Base-by-base conservation (phyloP, 2,113 vertebrate species). In the Sarotherodon lohbergeri region DNA sequence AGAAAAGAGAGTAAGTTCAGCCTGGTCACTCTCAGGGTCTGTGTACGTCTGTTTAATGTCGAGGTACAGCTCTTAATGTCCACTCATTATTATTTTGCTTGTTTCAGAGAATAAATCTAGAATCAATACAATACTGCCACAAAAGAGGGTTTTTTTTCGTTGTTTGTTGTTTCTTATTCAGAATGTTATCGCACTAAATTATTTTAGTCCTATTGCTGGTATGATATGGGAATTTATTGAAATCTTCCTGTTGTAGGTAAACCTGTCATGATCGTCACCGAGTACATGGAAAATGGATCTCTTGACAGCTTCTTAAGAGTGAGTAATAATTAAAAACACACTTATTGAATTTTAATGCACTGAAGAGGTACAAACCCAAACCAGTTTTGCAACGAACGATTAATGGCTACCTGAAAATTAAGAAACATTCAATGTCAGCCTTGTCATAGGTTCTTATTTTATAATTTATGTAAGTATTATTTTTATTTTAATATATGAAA, bases 261-360 rank as follows among this genome's bases (percentile, higher is more conserved):
- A 88, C 95, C 95, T 1, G 95, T 96, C 85, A 96, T 96, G 95
- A 96, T 96, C 10, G 95, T 96, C 83, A 95, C 95, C 4, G 95
- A 96, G 27, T 96, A 96, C 89, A 96, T 96, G 95, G 95, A 96
- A 90, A 96, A 96, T 3, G 95, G 95, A 55, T 96, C 95, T 27
- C 90, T 96, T 83, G 95, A 96, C 93, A 96, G 94, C 87, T 96
- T 96, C 87, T 54, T 96, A 79, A 95, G 95, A 88, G 95, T 96
- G 71, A 91, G 95, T 94, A 81, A n/a, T 36, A 81, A 85, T 68
- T 6, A 78, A 22, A 4, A 17, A 80, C 80, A 59, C 46, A 78
- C 6, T 71, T 4, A 32, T 7, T 48, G 27, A 71, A 43, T 84
- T 41, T 48, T 46, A 24, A 66, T 54, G 59, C 13, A 57, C 66